Conservation (phyloP, 2,888 invertebrate species). For the Digitonthophagus gazella region DNA sequence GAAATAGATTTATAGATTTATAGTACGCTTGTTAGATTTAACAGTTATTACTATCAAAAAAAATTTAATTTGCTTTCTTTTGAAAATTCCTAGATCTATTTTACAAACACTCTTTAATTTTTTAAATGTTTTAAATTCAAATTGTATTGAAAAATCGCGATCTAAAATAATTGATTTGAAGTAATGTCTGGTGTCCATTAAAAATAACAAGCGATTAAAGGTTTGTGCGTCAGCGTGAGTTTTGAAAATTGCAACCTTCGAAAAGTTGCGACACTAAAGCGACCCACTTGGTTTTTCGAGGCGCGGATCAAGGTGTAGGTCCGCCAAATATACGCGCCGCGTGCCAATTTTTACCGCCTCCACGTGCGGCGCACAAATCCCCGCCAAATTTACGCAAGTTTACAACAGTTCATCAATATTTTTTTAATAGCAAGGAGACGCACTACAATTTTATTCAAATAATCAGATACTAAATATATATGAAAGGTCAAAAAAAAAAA, state of each 20-base stretch:
- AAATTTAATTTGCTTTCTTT: too few species aligned
- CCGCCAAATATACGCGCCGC: not conserved
- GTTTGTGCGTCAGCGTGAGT: not conserved
- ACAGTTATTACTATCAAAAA: too few species aligned
- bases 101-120: too few species aligned
- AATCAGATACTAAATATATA: too few species aligned
- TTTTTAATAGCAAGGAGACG: too few species aligned
- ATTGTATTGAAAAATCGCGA: too few species aligned
- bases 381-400: not conserved
- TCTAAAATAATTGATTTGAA: not conserved
- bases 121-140: too few species aligned
- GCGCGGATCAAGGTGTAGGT: not conserved
- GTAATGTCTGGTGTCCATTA: not conserved
- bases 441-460: too few species aligned
- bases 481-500: too few species aligned
- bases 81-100: too few species aligned
- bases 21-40: too few species aligned
- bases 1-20: not conserved
- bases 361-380: not conserved
- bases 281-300: not conserved
- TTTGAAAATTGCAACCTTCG: not conserved
- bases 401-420: too few species aligned
- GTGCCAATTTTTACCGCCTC: not conserved
- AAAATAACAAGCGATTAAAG: not conserved
- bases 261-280: not conserved